These are phyloP conservation scores for Oxyura jamaicensis DNA, from an alignment of 2,113 vertebrate genomes.

Conservation along the genomic window DNA sequence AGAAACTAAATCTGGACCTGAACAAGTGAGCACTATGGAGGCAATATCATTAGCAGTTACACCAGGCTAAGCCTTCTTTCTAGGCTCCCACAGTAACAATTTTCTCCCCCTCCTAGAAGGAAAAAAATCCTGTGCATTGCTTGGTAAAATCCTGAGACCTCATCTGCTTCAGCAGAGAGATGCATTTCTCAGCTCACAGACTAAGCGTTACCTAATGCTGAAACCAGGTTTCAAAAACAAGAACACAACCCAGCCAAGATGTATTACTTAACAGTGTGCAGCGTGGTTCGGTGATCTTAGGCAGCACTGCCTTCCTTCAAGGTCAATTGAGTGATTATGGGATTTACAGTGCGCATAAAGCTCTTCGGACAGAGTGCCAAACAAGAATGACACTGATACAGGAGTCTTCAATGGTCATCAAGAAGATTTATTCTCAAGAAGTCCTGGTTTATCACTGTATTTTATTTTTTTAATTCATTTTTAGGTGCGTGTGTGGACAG, in stretches of 20 bases:
- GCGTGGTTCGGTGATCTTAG: neutral
- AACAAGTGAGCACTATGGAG: neutral
- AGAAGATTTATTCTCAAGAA: conserved; percentile 50
- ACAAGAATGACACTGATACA: neutral
- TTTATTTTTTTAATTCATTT: neutral
- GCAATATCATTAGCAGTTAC: neutral
- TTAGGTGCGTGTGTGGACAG: neutral
- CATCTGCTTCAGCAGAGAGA: neutral
- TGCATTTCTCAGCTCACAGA: neutral
- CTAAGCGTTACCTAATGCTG: neutral
- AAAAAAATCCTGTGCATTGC: rapidly evolving
- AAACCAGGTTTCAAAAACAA: conserved; percentile 2
- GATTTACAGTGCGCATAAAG: conserved; percentile 4
- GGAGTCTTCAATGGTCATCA: conserved; percentile 33
- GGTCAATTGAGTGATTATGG: conserved; percentile 49
- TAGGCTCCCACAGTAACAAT: neutral
- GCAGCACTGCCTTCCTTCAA: conserved; percentile 28
- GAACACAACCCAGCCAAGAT: neutral
- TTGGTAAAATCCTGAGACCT: neutral
- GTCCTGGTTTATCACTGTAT: neutral
- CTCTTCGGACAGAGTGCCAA: neutral
- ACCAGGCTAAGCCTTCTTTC: neutral
- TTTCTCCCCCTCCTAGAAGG: neutral
- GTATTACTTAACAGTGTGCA: neutral
- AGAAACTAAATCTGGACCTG: neutral